Percentiles rank a stretch among this genome's conserved stretches.
Evolutionary conservation across 2,113 vertebrate genomes (phyloP).

Genomic region (Oostethus manadensis): DNA sequence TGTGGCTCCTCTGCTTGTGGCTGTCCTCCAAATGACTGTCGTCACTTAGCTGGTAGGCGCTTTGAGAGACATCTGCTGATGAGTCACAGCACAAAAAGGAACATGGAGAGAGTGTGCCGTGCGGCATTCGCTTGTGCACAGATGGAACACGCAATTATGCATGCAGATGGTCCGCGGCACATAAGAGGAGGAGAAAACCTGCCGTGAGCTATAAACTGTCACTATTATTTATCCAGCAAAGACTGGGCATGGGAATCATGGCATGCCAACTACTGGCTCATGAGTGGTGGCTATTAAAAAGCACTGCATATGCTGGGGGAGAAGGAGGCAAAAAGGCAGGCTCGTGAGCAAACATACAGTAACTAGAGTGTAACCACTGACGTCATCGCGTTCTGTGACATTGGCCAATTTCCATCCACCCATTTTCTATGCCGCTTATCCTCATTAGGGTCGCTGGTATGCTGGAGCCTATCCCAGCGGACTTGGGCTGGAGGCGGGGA

Average conservation of each 20-base stretch:
- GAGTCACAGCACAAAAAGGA: conserved; percentile 52
- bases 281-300: conserved; percentile 29
- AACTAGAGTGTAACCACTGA: no score
- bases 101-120: conserved; percentile 40
- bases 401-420: no score
- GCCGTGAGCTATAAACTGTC: conserved; percentile 53
- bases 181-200: conserved; percentile 28
- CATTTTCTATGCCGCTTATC: no score
- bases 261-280: conserved; percentile 32
- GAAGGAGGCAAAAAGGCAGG: conserved; percentile 9
- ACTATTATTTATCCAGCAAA: conserved; percentile 54
- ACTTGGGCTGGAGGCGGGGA: no score
- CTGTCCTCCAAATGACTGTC: conserved; percentile 43
- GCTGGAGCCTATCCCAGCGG: no score
- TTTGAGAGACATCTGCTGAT: conserved; percentile 61
- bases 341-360: no score
- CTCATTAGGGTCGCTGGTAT: no score
- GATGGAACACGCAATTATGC: conserved; percentile 35
- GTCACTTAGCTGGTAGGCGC: conserved; percentile 54
- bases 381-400: no score
- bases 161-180: conserved; percentile 54
- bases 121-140: conserved; percentile 35
- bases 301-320: conserved; percentile 25
- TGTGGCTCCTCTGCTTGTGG: conserved; percentile 62
- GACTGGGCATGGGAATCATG: conserved; percentile 21